These are phyloP conservation scores for Charanyca ferruginea DNA, from an alignment of 2,888 invertebrate genomes.

Conservation along the genomic window DNA sequence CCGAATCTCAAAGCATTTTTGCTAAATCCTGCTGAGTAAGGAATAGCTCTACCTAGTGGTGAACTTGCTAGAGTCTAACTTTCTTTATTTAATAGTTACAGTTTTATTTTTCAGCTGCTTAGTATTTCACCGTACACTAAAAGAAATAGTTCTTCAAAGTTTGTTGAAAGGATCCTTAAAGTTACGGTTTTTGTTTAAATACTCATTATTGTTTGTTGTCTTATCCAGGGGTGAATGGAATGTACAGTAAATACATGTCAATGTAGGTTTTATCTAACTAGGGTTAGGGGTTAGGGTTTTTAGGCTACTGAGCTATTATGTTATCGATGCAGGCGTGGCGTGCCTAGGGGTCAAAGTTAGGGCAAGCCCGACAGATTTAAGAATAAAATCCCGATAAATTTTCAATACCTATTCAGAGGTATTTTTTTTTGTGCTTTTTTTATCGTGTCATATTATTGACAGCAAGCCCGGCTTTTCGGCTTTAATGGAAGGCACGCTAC, in stretches of 20 bases:
- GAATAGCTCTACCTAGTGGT: background rate
- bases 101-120: conserved; percentile 47
- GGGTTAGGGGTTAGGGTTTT: too few species aligned
- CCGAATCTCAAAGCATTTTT: conserved; percentile 28
- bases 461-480: too few species aligned
- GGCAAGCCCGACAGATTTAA: too few species aligned
- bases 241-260: background rate
- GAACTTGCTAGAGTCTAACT: conserved; percentile 20
- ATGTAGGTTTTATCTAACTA: background rate
- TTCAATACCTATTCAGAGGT: too few species aligned
- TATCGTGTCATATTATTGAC: too few species aligned
- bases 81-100: conserved; percentile 29
- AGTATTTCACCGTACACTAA: conserved; percentile 39
- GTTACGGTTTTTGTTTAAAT: conserved; percentile 31
- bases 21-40: conserved; percentile 8
- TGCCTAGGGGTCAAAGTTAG: too few species aligned
- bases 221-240: conserved; percentile 1
- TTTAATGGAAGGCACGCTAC: too few species aligned
- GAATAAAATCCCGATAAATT: too few species aligned
- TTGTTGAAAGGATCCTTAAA: conserved; percentile 23
- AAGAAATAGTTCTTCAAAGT: conserved; percentile 37
- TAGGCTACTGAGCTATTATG: too few species aligned
- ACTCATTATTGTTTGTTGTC: conserved; percentile 21
- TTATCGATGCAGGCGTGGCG: too few species aligned
- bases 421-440: too few species aligned